Evolutionary conservation across 2,888 invertebrate genomes (phyloP), one percentile per base, ranked within the genome.

Genomic region (Heliconius aoede): DNA sequence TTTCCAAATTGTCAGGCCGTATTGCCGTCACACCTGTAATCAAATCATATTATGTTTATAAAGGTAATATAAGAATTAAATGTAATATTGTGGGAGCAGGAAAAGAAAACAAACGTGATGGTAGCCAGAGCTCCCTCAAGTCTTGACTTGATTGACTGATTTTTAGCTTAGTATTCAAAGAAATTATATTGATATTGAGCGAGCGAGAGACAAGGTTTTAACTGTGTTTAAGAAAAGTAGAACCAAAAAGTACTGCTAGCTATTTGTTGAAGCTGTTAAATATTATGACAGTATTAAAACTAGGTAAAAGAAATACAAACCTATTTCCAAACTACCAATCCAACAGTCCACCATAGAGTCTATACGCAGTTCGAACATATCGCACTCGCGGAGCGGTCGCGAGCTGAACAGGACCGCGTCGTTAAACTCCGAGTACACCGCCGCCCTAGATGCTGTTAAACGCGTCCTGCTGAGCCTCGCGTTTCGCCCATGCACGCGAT

Each of bases 401-500:
- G 97, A 98, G 78, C 98, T 98, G 88, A 99, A 97, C 3, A 99
- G 97, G 80, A 99, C 98, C 0, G 98, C 98, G 88, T 98, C 98
- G 88, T 98, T 99, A 90, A 99, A 99, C 94, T 99, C 99, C 0
- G 97, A 98, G 80, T 97, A 95, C 8, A 98, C 97, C 81, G 98
- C 96, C 21, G 98, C 97, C 58, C 99, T 95, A 64, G 97, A 96
- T 0, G 99, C 98, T 0, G 98, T 98, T 80, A 98, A 90, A 0
- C 98, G 97, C 82, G 97, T 97, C 87, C 97, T 97, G 26, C 96
- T 96, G 65, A 99, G 96, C 26, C 97, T 95, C 0, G 98, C 98
- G 91, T 99, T 98, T 83, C 97, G 96, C 0, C 98, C 98, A 89
- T 98, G 98, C 21, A 98, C 96, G 75, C 96, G 96, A 89, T 99